These are phyloP conservation scores for Drosophila mayri DNA, from an alignment of 1,140 invertebrate genomes.

Conservation along the genomic window DNA sequence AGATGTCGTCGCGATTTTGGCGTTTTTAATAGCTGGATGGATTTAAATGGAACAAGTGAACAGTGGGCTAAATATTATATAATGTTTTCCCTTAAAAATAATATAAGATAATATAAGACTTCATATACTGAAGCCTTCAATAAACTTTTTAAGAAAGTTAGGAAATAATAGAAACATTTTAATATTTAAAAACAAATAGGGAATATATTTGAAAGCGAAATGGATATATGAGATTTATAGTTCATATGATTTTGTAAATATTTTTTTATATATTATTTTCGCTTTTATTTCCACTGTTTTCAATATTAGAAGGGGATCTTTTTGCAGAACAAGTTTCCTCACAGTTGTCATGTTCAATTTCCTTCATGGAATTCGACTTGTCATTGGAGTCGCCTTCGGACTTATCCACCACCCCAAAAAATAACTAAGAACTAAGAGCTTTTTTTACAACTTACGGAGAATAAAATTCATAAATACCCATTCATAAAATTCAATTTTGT, in stretches of 20 bases:
- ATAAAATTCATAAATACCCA: constrained; percentile 82
- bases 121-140: neutral
- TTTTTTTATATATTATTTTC: neutral
- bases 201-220: too few species aligned
- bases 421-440: constrained; percentile 54
- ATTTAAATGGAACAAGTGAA: constrained; percentile 23
- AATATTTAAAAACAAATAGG: too few species aligned
- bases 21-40: constrained; percentile 64
- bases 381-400: constrained; percentile 49
- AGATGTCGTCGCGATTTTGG: constrained; percentile 58
- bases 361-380: constrained; percentile 62
- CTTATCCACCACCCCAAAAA: constrained; percentile 30
- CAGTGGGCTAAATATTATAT: constrained; percentile 34
- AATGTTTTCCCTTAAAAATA: neutral
- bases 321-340: constrained; percentile 65
- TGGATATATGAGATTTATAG: too few species aligned
- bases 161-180: accelerated
- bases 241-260: neutral
- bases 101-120: neutral
- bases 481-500: constrained; percentile 84
- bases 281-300: constrained; percentile 41
- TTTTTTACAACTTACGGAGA: constrained; percentile 56
- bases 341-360: constrained; percentile 81
- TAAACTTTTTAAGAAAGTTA: neutral
- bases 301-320: constrained; percentile 4